Base-by-base conservation (phyloP, 2,797 vertebrate genomes). In the Sebastes vulpes region DNA sequence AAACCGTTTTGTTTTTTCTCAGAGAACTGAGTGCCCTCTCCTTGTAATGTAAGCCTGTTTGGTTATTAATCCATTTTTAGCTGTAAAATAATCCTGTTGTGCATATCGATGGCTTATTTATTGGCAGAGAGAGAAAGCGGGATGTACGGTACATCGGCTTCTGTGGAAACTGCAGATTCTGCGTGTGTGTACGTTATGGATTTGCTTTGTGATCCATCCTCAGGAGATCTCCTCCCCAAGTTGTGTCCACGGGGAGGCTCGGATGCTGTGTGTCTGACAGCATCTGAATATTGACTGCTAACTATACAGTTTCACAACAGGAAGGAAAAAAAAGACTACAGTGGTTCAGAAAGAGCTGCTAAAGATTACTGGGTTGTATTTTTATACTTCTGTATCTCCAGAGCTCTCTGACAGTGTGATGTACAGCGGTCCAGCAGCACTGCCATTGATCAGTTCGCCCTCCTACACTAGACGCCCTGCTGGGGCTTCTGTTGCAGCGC, bases 201-300 rank as follows among this genome's bases (percentile, higher is more conserved):
- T 91, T 70, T 71, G 64, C 57, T 81, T 65, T 81, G 60, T 82
- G 65, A 65, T 78, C 84, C 48, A 21, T 71, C 88, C 78, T 85
- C 57, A 11, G 88, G 78, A 82, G 77, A 65, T 71, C 60, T 88
- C 68, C 58, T 65, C 26, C 35, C 65, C 23, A 26, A 26, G 50
- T 84, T 32, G n/a, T 85, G 42, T 84, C 85, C 53, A 76, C 28
- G 14, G 77, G 59, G 85, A 87, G 64, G 29, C 32, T 83, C 64
- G 46, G 86, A 84, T 79, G 46, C 65, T 46, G 26, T 50, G 31
- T 59, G 29, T 71, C 72, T 73, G 65, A 61, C 72, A 21, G 72
- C 16, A 73, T 85, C 81, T 85, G 61, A 79, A 74, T 83, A 90
- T 84, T 60, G 89, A 89, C 75, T 75, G 52, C 26, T 16, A 63